Conservation (phyloP, 2,797 vertebrate species). For the Falco biarmicus region DNA sequence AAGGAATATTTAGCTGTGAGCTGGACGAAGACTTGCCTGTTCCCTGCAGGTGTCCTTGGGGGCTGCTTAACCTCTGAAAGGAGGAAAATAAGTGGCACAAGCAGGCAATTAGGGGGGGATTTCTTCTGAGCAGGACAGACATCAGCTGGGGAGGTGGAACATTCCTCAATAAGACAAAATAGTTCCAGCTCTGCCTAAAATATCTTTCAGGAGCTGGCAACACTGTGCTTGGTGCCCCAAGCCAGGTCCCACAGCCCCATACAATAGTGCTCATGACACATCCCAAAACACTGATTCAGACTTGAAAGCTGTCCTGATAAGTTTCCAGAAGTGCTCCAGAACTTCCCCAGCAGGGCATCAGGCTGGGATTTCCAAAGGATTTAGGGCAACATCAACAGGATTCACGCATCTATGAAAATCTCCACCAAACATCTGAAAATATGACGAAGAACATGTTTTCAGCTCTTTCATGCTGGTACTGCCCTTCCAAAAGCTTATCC, state of each 20-base stretch:
- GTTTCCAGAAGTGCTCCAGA: neutral
- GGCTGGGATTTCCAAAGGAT: neutral
- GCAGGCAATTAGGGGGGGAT: neutral
- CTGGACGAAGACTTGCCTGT: neutral
- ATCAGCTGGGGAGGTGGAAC: neutral
- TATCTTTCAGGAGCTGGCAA: neutral
- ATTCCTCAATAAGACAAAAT: neutral
- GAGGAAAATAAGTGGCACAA: neutral
- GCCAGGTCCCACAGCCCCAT: neutral
- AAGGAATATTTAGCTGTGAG: neutral
- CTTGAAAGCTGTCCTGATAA: neutral
- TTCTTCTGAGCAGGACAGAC: neutral
- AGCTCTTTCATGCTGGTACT: neutral
- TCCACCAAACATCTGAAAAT: neutral
- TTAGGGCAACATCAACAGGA: neutral
- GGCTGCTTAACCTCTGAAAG: neutral
- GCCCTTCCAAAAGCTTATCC: neutral
- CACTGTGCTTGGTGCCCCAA: neutral
- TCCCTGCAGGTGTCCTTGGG: neutral
- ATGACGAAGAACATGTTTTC: neutral
- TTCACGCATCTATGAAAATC: neutral
- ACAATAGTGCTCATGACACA: fast-evolving
- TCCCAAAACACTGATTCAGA: fast-evolving
- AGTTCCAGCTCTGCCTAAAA: neutral
- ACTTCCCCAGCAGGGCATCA: neutral